A percentile compares a stretch with the other conserved stretches of the same genome.
phyloP scores from a whole-genome alignment of 2,888 invertebrate species.

The Unio delphinus region DNA sequence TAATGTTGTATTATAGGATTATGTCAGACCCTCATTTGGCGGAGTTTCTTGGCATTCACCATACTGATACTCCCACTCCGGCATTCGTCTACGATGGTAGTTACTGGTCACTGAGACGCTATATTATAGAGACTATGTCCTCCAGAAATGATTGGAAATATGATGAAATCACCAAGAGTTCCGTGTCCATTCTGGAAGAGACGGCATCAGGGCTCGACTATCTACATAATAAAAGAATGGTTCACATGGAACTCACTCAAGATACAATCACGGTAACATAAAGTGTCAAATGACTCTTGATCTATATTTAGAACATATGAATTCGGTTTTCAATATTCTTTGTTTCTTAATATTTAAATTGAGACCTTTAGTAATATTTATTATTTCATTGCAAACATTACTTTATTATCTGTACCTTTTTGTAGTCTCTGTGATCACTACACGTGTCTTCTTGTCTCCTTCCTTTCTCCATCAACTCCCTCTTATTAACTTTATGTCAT shows the following conservation, averaged over 20 bases:
- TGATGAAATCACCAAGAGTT: constrained; percentile 2
- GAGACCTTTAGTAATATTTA: too few species aligned
- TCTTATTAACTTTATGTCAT: too few species aligned
- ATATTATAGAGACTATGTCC: constrained; percentile 2
- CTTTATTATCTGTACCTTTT: neutral
- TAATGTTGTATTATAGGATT: neutral
- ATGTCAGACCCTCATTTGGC: constrained; percentile 11
- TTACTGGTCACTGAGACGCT: constrained; percentile 27
- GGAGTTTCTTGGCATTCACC: constrained; percentile 39
- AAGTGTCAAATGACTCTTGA: neutral
- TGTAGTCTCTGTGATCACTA: neutral
- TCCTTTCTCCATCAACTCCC: neutral
- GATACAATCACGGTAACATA: constrained; percentile 60
- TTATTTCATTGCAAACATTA: neutral
- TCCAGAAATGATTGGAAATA: constrained; percentile 1
- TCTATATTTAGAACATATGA: neutral
- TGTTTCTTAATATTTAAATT: too few species aligned
- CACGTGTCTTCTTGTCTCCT: neutral
- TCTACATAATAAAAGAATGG: constrained; percentile 55
- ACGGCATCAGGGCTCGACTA: constrained; percentile 47
- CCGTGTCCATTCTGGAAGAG: constrained; percentile 19
- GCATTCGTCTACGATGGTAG: constrained; percentile 36
- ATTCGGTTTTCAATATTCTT: too few species aligned
- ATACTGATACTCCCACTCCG: constrained; percentile 18
- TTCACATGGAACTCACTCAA: constrained; percentile 61